Conservation (phyloP, 2,113 vertebrate species). For the Amphiprion ocellaris region DNA sequence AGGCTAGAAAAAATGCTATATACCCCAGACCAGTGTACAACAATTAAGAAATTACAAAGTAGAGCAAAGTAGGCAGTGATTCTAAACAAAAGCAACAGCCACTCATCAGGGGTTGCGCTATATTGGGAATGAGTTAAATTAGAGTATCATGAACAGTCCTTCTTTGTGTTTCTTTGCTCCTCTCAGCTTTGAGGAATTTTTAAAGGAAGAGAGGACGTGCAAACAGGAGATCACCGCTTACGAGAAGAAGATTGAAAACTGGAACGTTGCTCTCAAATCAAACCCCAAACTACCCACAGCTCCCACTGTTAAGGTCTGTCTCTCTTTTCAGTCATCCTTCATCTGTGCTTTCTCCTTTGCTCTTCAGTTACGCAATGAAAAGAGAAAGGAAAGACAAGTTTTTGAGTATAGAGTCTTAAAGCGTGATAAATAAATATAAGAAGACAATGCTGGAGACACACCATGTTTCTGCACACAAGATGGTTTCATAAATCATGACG, state of each 20-base stretch:
- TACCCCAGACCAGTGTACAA: too few species aligned
- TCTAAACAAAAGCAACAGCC: too few species aligned
- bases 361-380: not conserved
- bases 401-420: too few species aligned
- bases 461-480: too few species aligned
- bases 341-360: not conserved
- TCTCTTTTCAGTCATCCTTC: not conserved
- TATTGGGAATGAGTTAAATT: not conserved
- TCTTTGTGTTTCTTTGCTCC: slow-evolving; percentile 15
- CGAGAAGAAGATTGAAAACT: slow-evolving; percentile 91
- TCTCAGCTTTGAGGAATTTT: slow-evolving; percentile 89
- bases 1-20: too few species aligned
- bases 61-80: too few species aligned
- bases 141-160: not conserved
- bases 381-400: not conserved
- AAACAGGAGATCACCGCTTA: slow-evolving; percentile 87
- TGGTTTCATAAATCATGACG: too few species aligned
- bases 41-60: too few species aligned
- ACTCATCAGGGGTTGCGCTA: too few species aligned
- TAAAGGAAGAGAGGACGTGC: slow-evolving; percentile 89
- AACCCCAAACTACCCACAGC: slow-evolving; percentile 67
- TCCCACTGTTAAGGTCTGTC: slow-evolving; percentile 70
- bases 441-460: too few species aligned
- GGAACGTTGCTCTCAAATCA: slow-evolving; percentile 78
- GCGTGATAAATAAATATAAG: too few species aligned